Evolutionary conservation across 2,888 invertebrate species (phyloP), one percentile per base, ranked within the genome.

Genomic region (Scaptomyza tumidula): DNA sequence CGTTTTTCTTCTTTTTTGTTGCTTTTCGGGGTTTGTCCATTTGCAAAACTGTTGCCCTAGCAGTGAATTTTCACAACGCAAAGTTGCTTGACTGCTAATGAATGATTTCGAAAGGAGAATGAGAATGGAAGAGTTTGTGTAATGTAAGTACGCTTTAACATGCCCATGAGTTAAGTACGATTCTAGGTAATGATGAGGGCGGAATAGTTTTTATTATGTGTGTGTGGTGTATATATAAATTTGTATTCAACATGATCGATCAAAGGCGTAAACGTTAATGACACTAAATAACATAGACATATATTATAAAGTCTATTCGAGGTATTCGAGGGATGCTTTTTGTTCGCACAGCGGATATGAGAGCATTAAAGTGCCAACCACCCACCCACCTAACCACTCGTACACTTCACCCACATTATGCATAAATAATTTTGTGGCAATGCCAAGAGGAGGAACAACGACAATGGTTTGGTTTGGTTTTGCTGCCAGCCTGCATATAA

Each of bases 361-460:
- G 60, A 31, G 64, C 54, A 65, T 74, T 77, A 74, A 62, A 57
- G 19, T 41, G 45, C 16, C 29, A 41, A 16, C 16, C 41, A 16
- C 7, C 39, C n/a, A 9, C 7, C 29, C 33, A 31, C 31, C 60
- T 48, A 49, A 9, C 29, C 33, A 35, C 27, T 57, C 46, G 33
- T 39, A 57, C 54, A 69, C 52, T 68, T 71, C 55, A 35, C 72
- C 72, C 67, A 70, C 79, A 87, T 85, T 68, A 79, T 87, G 82
- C 82, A 87, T 84, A 84, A 82, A 87, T 85, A 87, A 84, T 82
- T 75, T 75, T 64, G 65, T 41, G 59, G 84, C 67, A 66, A 58
- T 49, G 53, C 11, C 56, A 72, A 46, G 48, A 64, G 46, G 68
- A 82, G 61, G 60, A 59, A 37, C 39, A 65, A 75, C 52, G 37